Conservation (phyloP, 2,888 invertebrate genomes). For the Sphecodes monilicornis region DNA sequence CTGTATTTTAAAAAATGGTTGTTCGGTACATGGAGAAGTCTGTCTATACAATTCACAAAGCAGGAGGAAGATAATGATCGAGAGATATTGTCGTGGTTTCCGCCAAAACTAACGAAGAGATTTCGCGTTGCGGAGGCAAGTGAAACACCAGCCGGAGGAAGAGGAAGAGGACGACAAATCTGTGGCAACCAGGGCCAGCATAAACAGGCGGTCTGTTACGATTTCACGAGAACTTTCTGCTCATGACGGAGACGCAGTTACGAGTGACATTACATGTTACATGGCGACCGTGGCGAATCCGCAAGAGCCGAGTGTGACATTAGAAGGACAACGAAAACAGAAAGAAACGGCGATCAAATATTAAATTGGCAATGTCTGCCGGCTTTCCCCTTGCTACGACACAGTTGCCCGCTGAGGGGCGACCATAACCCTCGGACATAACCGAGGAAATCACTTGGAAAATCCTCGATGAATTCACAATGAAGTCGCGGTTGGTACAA, state of each 20-base stretch:
- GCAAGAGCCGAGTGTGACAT: constrained; percentile 14
- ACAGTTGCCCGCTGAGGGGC: constrained; percentile 59
- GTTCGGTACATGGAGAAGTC: no score
- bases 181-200: neutral
- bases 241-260: neutral
- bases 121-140: neutral
- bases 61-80: neutral
- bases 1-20: no score
- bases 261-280: constrained; percentile 8
- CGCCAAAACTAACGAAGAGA: neutral
- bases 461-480: constrained; percentile 79
- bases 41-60: no score
- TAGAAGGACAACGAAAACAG: constrained; percentile 31
- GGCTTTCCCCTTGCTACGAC: constrained; percentile 61
- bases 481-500: constrained; percentile 70
- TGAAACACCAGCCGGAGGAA: neutral
- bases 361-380: constrained; percentile 69
- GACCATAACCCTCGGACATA: constrained; percentile 74
- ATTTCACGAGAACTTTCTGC: constrained; percentile 10
- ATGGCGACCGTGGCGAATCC: neutral
- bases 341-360: constrained; percentile 63
- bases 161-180: neutral
- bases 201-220: constrained; percentile 2
- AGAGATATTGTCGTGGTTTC: no score
- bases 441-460: constrained; percentile 79